Evolutionary conservation across 53 echinoderm and acorn worm genomes (phyloP).

Genomic region (Echinarachnius parma): DNA sequence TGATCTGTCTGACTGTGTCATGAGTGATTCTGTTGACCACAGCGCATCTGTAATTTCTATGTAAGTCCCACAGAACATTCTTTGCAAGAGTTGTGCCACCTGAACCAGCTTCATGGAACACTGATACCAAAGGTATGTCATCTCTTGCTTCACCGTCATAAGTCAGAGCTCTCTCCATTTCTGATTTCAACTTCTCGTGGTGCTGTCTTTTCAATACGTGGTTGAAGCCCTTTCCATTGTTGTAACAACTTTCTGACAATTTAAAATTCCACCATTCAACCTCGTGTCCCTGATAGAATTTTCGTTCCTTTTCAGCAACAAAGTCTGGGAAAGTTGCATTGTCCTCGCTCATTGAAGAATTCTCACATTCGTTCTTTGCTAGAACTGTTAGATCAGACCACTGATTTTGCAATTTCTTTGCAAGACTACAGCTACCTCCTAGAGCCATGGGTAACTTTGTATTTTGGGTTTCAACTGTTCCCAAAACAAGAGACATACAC

Average conservation of each 20-base stretch:
- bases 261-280: slow-evolving; percentile 78
- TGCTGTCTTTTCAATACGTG: slow-evolving; percentile 51
- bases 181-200: neutral
- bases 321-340: slow-evolving; percentile 34
- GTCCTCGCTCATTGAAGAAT: slow-evolving; percentile 52
- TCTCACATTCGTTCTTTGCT: slow-evolving; percentile 74
- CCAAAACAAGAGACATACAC: slow-evolving; percentile 37
- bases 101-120: slow-evolving; percentile 69
- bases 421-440: slow-evolving; percentile 1
- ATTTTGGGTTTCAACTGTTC: neutral
- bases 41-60: slow-evolving; percentile 11
- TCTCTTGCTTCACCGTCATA: neutral
- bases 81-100: slow-evolving; percentile 68
- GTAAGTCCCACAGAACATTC: slow-evolving; percentile 66
- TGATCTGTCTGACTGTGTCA: slow-evolving; percentile 17
- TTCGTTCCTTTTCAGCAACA: slow-evolving; percentile 41
- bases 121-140: slow-evolving; percentile 21
- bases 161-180: neutral
- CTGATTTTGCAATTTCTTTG: slow-evolving; percentile 29
- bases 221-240: slow-evolving; percentile 38
- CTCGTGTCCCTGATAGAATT: slow-evolving; percentile 65
- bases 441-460: neutral
- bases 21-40: slow-evolving; percentile 9
- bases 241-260: slow-evolving; percentile 13
- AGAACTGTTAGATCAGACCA: slow-evolving; percentile 63